Conservation (phyloP, 1,140 invertebrate genomes). For the Heliconius hermathena region DNA sequence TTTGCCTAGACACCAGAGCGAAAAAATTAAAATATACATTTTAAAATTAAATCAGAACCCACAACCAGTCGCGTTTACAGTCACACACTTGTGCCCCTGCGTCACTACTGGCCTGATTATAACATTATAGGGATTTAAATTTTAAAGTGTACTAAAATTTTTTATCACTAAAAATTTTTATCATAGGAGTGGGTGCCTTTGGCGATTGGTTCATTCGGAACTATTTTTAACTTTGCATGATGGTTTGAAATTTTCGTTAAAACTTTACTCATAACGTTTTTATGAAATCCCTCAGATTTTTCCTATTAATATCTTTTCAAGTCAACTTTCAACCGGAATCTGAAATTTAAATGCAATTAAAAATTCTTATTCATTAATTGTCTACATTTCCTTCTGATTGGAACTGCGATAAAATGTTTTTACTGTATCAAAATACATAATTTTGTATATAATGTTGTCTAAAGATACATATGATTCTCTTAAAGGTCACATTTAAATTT, state of each 20-base stretch:
- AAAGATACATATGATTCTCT: no score
- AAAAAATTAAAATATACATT: no score
- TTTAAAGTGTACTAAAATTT: constrained; percentile 1
- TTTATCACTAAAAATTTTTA: neutral
- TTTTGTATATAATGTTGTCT: no score
- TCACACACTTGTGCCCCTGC: no score
- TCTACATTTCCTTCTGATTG: constrained; percentile 20
- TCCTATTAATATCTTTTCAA: constrained; percentile 8
- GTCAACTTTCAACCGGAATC: constrained; percentile 20
- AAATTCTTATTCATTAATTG: constrained; percentile 31
- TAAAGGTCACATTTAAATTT: no score
- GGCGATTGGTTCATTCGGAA: neutral
- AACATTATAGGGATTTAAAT: neutral
- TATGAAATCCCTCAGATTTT: neutral
- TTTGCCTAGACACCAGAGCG: no score
- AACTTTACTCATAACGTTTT: constrained; percentile 10
- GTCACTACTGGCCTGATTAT: neutral
- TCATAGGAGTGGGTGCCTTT: neutral
- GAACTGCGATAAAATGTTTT: neutral
- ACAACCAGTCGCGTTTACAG: no score
- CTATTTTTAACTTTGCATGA: constrained; percentile 4
- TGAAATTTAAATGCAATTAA: constrained; percentile 32
- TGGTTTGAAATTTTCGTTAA: constrained; percentile 9
- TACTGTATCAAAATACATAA: no score
- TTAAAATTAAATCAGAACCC: no score